Evolutionary conservation across 2,888 invertebrate genomes (phyloP).

Genomic region (Patella caerulea): DNA sequence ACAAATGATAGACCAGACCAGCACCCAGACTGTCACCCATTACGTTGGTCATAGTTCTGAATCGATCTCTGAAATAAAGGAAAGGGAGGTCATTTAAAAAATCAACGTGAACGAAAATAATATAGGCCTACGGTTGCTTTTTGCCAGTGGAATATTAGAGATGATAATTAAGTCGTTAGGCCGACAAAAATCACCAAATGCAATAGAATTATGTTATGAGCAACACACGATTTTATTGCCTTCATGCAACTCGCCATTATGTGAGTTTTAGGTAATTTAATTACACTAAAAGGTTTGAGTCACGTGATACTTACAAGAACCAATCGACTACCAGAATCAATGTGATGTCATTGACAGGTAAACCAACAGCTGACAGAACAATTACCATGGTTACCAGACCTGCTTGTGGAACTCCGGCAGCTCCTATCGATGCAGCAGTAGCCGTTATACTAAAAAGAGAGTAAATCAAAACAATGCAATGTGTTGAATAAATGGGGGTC

Average conservation of each 20-base stretch:
- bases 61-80: conserved; percentile 74
- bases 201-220: no score
- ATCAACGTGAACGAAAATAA: background rate
- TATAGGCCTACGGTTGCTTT: background rate
- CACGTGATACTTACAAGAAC: conserved; percentile 71
- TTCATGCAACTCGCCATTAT: no score
- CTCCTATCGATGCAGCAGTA: conserved; percentile 96
- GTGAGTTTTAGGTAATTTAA: no score
- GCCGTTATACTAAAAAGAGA: conserved; percentile 84
- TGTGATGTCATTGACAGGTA: conserved; percentile 73
- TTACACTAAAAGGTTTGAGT: background rate
- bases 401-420: conserved; percentile 96
- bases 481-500: background rate
- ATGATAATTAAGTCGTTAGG: background rate
- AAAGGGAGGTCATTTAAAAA: background rate
- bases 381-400: conserved; percentile 90
- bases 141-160: background rate
- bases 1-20: conserved; percentile 87
- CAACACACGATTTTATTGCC: no score
- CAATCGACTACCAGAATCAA: conserved; percentile 74
- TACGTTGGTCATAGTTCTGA: conserved; percentile 86
- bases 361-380: conserved; percentile 73
- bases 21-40: conserved; percentile 96
- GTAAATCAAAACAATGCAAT: background rate
- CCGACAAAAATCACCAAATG: no score